These are phyloP conservation scores for Sebastes vulpes DNA, from an alignment of 2,797 vertebrate species.

Conservation along the genomic window DNA sequence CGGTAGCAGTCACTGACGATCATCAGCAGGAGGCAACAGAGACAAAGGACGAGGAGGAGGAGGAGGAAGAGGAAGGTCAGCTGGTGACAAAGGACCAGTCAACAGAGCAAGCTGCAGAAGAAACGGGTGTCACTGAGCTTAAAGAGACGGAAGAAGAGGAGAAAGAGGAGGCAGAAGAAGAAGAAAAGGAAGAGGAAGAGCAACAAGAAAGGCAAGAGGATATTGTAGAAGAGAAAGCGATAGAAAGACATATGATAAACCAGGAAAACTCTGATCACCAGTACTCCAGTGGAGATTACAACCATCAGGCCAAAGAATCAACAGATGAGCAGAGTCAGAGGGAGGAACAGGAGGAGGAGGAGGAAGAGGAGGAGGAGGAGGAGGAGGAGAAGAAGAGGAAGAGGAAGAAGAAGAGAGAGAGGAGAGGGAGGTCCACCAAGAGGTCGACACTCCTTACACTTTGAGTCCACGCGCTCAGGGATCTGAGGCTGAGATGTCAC, in stretches of 20 bases:
- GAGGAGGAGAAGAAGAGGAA: conserved; percentile 72
- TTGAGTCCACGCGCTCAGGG: conserved; percentile 77
- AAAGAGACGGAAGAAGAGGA: conserved; percentile 51
- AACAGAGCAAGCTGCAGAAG: conserved; percentile 45
- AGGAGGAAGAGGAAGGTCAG: conserved; percentile 32
- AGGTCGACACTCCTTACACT: conserved; percentile 52
- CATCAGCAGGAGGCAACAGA: conserved; percentile 77
- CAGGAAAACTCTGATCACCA: conserved; percentile 88
- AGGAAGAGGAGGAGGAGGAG: conserved; percentile 33
- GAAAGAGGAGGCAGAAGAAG: conserved; percentile 37
- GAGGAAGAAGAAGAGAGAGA: conserved; percentile 55
- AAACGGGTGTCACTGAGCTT: conserved; percentile 5
- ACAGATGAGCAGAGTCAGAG: conserved; percentile 54
- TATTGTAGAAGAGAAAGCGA: conserved; percentile 41
- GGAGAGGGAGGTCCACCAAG: conserved; percentile 55
- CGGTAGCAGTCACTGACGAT: conserved; percentile 21
- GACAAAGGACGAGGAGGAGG: conserved; percentile 41
- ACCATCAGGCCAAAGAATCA: conserved; percentile 76
- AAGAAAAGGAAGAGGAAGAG: conserved; percentile 59
- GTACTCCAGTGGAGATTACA: conserved; percentile 86
- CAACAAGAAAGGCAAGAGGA: conserved; percentile 21
- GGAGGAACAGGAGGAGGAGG: conserved; percentile 52
- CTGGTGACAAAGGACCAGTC: conserved; percentile 38
- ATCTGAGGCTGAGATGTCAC: conserved; percentile 69
- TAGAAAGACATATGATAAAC: conserved; percentile 66